These are phyloP conservation scores for Cenopis cana DNA, from an alignment of 2,888 invertebrate genomes.

Conservation along the genomic window DNA sequence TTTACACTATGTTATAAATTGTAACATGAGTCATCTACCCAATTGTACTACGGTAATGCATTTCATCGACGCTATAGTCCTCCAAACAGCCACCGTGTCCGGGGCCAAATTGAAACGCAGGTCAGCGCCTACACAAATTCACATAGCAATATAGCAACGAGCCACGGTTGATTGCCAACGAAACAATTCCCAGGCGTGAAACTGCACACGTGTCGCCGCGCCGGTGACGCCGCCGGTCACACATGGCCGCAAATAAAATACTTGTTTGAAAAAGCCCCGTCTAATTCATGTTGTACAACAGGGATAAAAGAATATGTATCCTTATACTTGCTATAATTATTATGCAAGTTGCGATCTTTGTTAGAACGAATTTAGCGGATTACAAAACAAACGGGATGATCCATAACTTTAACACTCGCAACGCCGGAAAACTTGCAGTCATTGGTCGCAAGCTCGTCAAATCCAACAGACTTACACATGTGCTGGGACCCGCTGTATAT, in stretches of 20 bases:
- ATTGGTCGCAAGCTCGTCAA: too few species aligned
- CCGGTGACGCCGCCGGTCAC: too few species aligned
- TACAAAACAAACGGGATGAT: too few species aligned
- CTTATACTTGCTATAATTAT: too few species aligned
- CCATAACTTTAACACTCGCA: too few species aligned
- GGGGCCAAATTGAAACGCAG: constrained; percentile 38
- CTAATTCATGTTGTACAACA: constrained; percentile 21
- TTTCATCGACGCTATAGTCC: constrained; percentile 4
- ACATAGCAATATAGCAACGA: constrained; percentile 39
- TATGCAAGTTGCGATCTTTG: too few species aligned
- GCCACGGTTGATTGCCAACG: constrained; percentile 39
- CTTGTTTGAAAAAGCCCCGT: constrained; percentile 17
- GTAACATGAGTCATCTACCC: too few species aligned
- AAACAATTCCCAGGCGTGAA: constrained; percentile 40
- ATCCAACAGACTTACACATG: too few species aligned
- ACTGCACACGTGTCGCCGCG: constrained; percentile 42
- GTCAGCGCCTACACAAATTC: constrained; percentile 44
- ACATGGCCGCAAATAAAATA: constrained; percentile 27
- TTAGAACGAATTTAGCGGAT: too few species aligned
- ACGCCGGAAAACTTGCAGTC: too few species aligned
- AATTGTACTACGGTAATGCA: not conserved
- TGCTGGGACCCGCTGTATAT: too few species aligned
- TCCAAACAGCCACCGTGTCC: constrained; percentile 15
- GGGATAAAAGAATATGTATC: not conserved
- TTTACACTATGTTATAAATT: too few species aligned